These are phyloP conservation scores for Calliphora vomitoria DNA, from an alignment of 2,888 invertebrate genomes.

Conservation along the genomic window DNA sequence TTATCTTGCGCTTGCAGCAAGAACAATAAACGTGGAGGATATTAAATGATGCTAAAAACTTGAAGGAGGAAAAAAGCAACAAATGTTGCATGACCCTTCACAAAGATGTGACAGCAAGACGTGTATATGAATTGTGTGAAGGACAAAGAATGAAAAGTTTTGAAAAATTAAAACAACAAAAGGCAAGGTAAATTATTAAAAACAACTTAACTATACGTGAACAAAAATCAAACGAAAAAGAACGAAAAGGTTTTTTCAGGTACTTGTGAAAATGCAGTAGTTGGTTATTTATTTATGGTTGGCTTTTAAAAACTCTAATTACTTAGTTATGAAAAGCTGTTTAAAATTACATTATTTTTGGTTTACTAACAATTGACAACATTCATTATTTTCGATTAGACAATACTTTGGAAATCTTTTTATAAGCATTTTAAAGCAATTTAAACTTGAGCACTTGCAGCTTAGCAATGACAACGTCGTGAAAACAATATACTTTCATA, in stretches of 20 bases:
- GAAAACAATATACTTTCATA: no score
- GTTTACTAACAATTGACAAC: background rate
- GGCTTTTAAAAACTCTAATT: background rate
- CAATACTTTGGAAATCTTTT: background rate
- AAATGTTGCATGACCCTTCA: constrained; percentile 46
- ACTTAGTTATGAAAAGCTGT: constrained; percentile 17
- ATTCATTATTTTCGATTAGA: constrained; percentile 24
- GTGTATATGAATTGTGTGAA: constrained; percentile 8
- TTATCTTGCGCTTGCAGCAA: constrained; percentile 1
- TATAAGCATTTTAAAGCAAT: background rate
- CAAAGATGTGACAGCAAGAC: constrained; percentile 31
- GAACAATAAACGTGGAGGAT: background rate
- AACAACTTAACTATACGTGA: constrained; percentile 24
- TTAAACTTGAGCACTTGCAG: background rate
- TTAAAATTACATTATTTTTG: background rate
- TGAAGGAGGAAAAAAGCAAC: background rate
- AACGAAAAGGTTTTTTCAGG: background rate
- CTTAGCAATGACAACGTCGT: background rate
- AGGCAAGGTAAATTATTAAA: constrained; percentile 28
- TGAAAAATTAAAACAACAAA: background rate
- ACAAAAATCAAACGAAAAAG: background rate
- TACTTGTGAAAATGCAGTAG: background rate
- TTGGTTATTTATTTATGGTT: background rate
- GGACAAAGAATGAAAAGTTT: constrained; percentile 4
- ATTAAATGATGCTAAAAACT: constrained; percentile 32